Percentiles rank a stretch among this genome's conserved stretches.
These are phyloP conservation scores for Varecia variegata DNA, from an alignment of 2,797 vertebrate species.

Conservation along the genomic window DNA sequence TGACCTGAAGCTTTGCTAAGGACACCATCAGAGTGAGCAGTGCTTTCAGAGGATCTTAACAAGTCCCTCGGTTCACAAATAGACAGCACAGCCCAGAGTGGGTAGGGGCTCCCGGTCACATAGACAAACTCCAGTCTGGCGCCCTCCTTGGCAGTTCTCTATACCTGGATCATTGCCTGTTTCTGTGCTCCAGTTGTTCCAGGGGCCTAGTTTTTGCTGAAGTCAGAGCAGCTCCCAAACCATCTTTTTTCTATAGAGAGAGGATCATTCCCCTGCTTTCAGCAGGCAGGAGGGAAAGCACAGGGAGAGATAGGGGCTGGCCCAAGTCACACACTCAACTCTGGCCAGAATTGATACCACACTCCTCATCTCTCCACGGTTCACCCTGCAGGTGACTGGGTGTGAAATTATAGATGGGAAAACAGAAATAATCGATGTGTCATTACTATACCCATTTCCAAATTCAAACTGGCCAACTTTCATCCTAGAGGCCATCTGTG, in stretches of 20 bases:
- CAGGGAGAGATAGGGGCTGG: background rate
- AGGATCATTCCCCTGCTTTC: background rate
- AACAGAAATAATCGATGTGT: background rate
- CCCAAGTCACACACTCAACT: background rate
- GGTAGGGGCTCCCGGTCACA: background rate
- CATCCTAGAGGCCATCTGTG: background rate
- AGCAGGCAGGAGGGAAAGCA: background rate
- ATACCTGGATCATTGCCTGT: background rate
- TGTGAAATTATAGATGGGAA: background rate
- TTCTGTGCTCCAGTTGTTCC: background rate
- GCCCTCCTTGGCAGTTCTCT: background rate
- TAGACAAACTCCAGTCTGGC: background rate
- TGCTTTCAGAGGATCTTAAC: background rate
- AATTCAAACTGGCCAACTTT: background rate
- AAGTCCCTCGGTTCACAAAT: background rate
- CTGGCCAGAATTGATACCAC: too few species aligned
- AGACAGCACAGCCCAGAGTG: background rate
- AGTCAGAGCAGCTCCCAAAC: background rate
- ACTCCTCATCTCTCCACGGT: background rate
- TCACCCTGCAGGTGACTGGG: background rate
- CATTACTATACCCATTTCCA: background rate
- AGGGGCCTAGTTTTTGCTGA: background rate
- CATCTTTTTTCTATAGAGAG: background rate
- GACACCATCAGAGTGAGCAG: background rate
- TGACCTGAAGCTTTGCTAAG: background rate